Base-by-base conservation (phyloP, 2,113 vertebrate species). In the Hippocampus barbouri region DNA sequence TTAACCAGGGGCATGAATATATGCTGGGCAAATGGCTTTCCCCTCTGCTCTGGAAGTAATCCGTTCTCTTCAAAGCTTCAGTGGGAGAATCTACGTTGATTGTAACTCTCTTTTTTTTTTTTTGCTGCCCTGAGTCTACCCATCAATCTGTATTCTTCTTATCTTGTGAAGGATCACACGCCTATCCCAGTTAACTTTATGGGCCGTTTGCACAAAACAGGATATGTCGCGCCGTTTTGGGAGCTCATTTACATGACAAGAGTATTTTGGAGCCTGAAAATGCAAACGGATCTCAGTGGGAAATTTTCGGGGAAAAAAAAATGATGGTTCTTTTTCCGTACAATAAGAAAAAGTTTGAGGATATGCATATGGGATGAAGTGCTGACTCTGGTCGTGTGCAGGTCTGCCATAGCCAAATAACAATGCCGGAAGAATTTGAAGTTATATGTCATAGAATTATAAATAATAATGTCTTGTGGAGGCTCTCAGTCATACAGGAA, bases 111-210 rank as follows among this genome's bases (percentile, higher is more conserved):
- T 87, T 90, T 85, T n/a, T 15, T 51, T 51, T 51, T 51, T 51
- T 67, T 20, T 88, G 91, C 74, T 82, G 2, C 11, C 34, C 71
- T 92, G 74, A 73, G 72, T 68, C 83, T 43, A 67, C 69, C 80
- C 72, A 93, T 93, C 91, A 92, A 93, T 91, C 90, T 85, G 90
- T 43, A 69, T 75, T 40, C 69, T 40, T 61, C 91, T 90, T 77
- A 23, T 43, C 40, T 38, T 65, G 83, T 90, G 2, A 59, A 59
- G 23, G 12, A 59, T 59, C 25, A 15, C 23, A 15, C 23, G 56
- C 84, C 82, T 90, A 88, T 91, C 91, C 88, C 80, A 89, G 64
- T 25, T 76, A 38, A 51, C 56, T 9, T 75, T 72, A 41, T 11
- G 38, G 40, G 30, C 34, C 51, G 38, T 43, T 71, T 49, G 3